These are phyloP conservation scores for Pseudoips prasinana DNA, from an alignment of 2,888 invertebrate genomes.

Conservation along the genomic window DNA sequence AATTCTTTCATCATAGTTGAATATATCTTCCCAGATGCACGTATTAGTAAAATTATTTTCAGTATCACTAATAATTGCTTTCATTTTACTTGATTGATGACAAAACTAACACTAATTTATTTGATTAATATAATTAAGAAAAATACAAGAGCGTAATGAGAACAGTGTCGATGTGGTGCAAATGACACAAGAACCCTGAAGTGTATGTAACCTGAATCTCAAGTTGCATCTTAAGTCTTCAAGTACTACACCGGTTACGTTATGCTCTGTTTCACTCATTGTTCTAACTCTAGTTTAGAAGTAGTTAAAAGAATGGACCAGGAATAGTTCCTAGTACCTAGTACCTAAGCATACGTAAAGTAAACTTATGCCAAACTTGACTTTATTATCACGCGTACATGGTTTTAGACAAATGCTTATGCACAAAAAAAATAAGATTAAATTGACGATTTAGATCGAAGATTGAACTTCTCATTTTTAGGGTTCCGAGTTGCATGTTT, in stretches of 20 bases:
- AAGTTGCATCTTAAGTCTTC: constrained; percentile 37
- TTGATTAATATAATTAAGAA: too few relatives aligned
- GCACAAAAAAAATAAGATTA: too few relatives aligned
- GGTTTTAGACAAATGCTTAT: too few relatives aligned
- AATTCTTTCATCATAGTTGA: constrained; percentile 38
- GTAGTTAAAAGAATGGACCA: constrained; percentile 12
- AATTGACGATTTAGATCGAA: too few relatives aligned
- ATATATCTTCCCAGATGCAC: constrained; percentile 49
- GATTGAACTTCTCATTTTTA: too few relatives aligned
- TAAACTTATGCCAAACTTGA: constrained; percentile 8
- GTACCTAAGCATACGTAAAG: constrained; percentile 1
- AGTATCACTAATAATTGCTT: constrained; percentile 2
- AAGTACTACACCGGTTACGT: constrained; percentile 41
- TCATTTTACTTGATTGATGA: constrained; percentile 10
- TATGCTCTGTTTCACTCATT: constrained; percentile 50
- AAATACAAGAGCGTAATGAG: constrained; percentile 6
- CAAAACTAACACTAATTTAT: too few relatives aligned
- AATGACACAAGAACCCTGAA: constrained; percentile 9
- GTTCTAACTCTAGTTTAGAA: constrained; percentile 11
- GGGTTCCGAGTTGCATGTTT: too few relatives aligned
- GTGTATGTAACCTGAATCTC: constrained; percentile 35
- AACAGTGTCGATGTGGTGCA: constrained; percentile 17
- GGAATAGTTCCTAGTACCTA: constrained; percentile 1
- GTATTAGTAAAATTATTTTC: constrained; percentile 6
- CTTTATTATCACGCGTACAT: constrained; percentile 21